These are phyloP conservation scores for Streblospio benedicti DNA, from an alignment of 1,140 invertebrate species.

Conservation along the genomic window DNA sequence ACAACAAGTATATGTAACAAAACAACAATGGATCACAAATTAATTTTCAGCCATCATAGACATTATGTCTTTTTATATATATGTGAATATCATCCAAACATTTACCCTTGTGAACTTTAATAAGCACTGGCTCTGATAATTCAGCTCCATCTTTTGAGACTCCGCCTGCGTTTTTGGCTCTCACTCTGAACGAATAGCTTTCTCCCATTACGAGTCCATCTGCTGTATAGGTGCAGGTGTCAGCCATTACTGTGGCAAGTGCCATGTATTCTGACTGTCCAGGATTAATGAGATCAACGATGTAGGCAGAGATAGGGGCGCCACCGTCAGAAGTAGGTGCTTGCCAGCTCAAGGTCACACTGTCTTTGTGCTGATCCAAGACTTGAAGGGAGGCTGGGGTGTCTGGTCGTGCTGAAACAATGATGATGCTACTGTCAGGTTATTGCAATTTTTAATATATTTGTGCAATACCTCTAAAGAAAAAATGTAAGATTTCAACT, in stretches of 20 bases:
- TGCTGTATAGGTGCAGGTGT: not conserved
- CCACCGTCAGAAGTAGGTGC: constrained; percentile 82
- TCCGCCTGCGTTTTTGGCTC: constrained; percentile 16
- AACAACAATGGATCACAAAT: too few relatives aligned
- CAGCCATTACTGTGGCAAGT: constrained; percentile 9
- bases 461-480: too few relatives aligned
- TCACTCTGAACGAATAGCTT: constrained; percentile 14
- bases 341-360: constrained; percentile 86
- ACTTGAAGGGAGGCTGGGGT: constrained; percentile 72
- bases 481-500: too few relatives aligned
- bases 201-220: constrained; percentile 5
- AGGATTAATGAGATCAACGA: constrained; percentile 53
- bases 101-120: too few relatives aligned
- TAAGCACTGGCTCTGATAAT: constrained; percentile 3
- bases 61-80: too few relatives aligned
- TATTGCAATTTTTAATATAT: too few relatives aligned
- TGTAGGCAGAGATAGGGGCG: constrained; percentile 90
- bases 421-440: too few relatives aligned
- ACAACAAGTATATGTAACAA: too few relatives aligned
- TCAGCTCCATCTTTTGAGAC: constrained; percentile 7
- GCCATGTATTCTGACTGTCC: constrained; percentile 1
- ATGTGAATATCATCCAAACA: too few relatives aligned
- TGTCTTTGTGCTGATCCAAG: constrained; percentile 79
- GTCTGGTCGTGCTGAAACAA: constrained; percentile 68
- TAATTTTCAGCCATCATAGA: too few relatives aligned